Conservation (phyloP, 2,113 vertebrate genomes). For the Phrynocephalus versicolor region DNA sequence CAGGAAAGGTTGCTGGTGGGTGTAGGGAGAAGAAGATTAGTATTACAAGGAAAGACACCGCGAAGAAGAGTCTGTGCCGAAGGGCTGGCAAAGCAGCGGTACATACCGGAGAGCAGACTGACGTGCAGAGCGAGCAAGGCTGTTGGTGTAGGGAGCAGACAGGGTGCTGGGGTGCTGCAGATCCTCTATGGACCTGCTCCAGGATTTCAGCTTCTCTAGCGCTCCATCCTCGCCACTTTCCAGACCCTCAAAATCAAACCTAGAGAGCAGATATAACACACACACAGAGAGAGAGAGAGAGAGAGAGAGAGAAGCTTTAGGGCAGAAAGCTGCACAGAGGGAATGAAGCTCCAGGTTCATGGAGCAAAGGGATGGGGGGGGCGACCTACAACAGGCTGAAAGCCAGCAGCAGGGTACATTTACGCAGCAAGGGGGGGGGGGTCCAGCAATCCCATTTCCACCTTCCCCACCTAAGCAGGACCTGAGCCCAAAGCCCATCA, state of each 20-base stretch:
- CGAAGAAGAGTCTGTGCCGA: background rate
- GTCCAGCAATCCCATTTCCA: no score
- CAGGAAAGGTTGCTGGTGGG: background rate
- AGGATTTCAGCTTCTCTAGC: conserved; percentile 89
- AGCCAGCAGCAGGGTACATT: background rate
- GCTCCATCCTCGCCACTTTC: conserved; percentile 89
- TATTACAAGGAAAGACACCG: background rate
- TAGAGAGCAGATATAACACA: conserved; percentile 68
- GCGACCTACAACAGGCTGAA: background rate
- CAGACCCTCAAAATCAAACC: conserved; percentile 96
- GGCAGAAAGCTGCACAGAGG: conserved; percentile 37
- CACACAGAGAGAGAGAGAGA: conserved; percentile 41
- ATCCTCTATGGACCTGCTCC: conserved; percentile 98
- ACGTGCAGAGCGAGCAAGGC: conserved; percentile 91
- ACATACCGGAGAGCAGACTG: conserved; percentile 96
- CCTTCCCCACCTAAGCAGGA: background rate
- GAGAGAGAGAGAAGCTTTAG: conserved; percentile 23
- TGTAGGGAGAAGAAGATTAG: conserved; percentile 13
- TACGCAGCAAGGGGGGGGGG: background rate
- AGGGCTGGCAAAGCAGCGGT: conserved; percentile 23
- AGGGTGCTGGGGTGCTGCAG: conserved; percentile 87
- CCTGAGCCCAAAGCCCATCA: background rate
- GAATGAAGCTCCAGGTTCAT: conserved; percentile 40
- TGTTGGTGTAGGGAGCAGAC: conserved; percentile 87
- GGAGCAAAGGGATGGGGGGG: no score